Evolutionary conservation across 1,140 invertebrate genomes (phyloP), one percentile per base, ranked within the genome.

Genomic region (Procambarus virginalis): DNA sequence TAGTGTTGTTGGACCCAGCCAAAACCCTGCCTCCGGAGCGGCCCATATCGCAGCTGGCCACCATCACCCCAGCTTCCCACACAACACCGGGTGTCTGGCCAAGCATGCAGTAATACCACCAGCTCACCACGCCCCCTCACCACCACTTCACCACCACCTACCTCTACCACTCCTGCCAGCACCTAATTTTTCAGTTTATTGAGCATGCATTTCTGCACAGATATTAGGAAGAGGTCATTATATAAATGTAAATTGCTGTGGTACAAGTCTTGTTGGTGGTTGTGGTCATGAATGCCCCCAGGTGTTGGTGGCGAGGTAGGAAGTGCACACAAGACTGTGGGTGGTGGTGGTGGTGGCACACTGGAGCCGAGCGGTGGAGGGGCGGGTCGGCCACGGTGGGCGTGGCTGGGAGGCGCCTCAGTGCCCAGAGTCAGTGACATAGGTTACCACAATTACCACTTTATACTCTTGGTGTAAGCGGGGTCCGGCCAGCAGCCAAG

Each of bases 1-100:
- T 91, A 89, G 86, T 81, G 76, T 82, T 83, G 68, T 86, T 78
- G 58, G 77, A 79, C 76, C 88, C 88, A 49, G 73, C 88, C 73
- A 49, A 73, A 84, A 64, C 80, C 81, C 80, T 22, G 17, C 80
- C 82, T 12, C 80, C 64, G 68, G 64, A 73, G 45, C 79, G 45
- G 70, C 79, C 77, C 64, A 58, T 64, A 83, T n/a, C 75, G 49
- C 78, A 80, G 77, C 86, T 81, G 51, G 78, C 86, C 80, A 81
- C 81, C 73, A 45, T 77, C 60, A n/a, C 58, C 88, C 88, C 64
- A 80, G 86, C 86, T 77, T 80, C 60, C 86, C 86, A 87, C 78
- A 60, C 77, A 87, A 68, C 82, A 84, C 82, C 82, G 58, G 82
- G 82, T 84, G 82, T 84, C 68, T 84, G 82, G 82, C 68, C 82